These are phyloP conservation scores for Hesperia comma DNA, from an alignment of 2,888 invertebrate species.

Conservation along the genomic window DNA sequence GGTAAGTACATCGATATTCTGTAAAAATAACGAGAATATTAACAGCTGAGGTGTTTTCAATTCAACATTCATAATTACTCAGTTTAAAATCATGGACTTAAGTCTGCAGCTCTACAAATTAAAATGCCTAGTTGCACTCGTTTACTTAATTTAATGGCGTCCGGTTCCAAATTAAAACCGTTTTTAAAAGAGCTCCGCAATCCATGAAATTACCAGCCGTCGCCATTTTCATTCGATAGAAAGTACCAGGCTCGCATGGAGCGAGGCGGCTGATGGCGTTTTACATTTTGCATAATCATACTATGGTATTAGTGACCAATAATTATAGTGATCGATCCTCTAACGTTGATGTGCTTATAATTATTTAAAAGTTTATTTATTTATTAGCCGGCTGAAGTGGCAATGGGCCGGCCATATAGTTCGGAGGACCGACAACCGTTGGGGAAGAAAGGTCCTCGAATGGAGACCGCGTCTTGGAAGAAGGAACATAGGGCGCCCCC, in stretches of 20 bases:
- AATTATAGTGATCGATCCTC: too few species aligned
- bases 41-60: neutral
- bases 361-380: too few species aligned
- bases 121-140: conserved; percentile 29
- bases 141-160: conserved; percentile 36
- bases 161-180: conserved; percentile 33
- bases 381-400: too few species aligned
- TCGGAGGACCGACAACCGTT: too few species aligned
- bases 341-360: too few species aligned
- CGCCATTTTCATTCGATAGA: conserved; percentile 39
- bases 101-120: conserved; percentile 9
- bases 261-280: conserved; percentile 37
- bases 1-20: too few species aligned
- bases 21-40: neutral
- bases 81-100: conserved; percentile 2
- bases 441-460: too few species aligned
- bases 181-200: conserved; percentile 28
- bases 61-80: neutral
- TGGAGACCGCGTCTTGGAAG: too few species aligned
- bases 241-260: conserved; percentile 44
- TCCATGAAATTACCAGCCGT: conserved; percentile 34
- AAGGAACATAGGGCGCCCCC: too few species aligned
- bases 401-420: too few species aligned
- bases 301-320: neutral
- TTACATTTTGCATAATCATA: conserved; percentile 37